Evolutionary conservation across 2,797 vertebrate genomes (phyloP).

Genomic region (Babyrousa celebensis): DNA sequence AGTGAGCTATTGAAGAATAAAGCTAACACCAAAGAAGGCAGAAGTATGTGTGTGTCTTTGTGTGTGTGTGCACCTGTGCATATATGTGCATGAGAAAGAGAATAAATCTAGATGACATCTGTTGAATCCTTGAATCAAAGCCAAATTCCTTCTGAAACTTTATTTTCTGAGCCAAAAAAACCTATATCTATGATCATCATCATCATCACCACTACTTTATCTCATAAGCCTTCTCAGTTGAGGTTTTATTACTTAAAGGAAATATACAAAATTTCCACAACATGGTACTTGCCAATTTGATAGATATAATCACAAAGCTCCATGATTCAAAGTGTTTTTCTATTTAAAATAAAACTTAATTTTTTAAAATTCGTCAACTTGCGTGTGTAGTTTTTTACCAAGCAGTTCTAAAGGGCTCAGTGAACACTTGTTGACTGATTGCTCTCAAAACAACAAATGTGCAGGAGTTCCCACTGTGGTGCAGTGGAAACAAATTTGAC

Average conservation of each 20-base stretch:
- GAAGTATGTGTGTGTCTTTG: background rate
- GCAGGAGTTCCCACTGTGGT: no score
- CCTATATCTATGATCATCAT: background rate
- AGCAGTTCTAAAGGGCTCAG: background rate
- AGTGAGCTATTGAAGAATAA: background rate
- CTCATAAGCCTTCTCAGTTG: background rate
- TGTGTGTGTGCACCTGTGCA: fast-evolving
- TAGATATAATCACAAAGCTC: background rate
- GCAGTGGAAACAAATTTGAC: no score
- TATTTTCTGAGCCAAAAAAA: background rate
- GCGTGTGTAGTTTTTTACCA: background rate
- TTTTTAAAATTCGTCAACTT: background rate
- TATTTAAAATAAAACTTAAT: background rate
- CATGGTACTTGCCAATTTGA: background rate
- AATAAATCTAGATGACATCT: background rate
- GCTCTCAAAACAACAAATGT: background rate
- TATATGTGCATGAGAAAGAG: background rate
- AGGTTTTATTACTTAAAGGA: background rate
- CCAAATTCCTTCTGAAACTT: background rate
- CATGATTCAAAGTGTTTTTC: background rate
- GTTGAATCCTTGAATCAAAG: background rate
- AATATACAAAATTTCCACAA: background rate
- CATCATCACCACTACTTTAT: background rate
- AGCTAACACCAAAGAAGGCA: background rate
- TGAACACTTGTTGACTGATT: background rate